phyloP scores from a whole-genome alignment of 92 coral and sea anemone genomes.

The Meandrina meandrites region DNA sequence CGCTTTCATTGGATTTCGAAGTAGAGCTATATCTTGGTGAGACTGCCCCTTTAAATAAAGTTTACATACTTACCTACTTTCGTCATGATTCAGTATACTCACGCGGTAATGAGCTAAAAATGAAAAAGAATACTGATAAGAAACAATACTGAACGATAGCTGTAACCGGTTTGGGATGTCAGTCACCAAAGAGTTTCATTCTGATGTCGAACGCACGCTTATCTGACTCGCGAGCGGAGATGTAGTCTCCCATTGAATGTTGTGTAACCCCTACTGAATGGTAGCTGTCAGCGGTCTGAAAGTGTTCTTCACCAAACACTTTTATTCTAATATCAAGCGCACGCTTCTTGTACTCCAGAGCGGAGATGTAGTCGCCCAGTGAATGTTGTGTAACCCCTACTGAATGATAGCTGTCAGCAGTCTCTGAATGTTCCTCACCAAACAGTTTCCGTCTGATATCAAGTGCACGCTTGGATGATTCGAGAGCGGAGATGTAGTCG shows the following conservation, averaged over 20 bases:
- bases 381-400: background rate
- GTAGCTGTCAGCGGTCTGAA: background rate
- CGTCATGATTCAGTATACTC: too few relatives aligned
- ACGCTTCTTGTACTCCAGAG: background rate
- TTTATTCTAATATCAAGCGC: background rate
- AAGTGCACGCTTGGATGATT: background rate
- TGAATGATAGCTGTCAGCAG: background rate
- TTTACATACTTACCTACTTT: too few relatives aligned
- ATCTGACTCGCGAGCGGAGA: too few relatives aligned
- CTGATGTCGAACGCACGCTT: too few relatives aligned
- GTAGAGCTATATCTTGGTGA: too few relatives aligned
- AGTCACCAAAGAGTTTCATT: too few relatives aligned
- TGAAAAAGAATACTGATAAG: background rate
- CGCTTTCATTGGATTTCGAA: too few relatives aligned
- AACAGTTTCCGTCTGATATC: background rate
- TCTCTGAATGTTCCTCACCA: background rate
- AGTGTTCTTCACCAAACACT: background rate
- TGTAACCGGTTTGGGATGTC: background rate
- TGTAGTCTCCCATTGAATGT: too few relatives aligned
- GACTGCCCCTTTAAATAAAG: too few relatives aligned
- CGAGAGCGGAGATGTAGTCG: background rate
- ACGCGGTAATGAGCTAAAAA: too few relatives aligned
- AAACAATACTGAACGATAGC: background rate
- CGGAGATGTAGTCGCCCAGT: too few relatives aligned
- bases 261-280: too few relatives aligned